Evolutionary conservation across 2,797 vertebrate genomes (phyloP).

Genomic region (Peromyscus attwateri): DNA sequence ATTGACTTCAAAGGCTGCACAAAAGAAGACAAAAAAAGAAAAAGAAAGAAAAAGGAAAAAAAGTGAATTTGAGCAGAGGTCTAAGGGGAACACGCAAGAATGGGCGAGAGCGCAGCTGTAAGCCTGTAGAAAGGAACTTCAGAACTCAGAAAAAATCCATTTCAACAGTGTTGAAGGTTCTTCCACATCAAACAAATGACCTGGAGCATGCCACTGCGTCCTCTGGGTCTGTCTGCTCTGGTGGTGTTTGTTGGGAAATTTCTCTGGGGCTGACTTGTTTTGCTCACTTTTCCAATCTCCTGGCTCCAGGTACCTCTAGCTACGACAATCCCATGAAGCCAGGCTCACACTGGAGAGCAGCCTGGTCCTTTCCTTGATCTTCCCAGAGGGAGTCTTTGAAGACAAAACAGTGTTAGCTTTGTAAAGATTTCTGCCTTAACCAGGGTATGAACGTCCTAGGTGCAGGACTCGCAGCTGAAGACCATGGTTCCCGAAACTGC

Average conservation of each 20-base stretch:
- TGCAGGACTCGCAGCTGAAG: neutral
- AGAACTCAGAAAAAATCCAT: neutral
- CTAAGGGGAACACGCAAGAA: neutral
- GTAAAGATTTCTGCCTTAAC: neutral
- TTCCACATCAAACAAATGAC: too few species aligned
- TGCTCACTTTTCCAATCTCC: conserved; percentile 21
- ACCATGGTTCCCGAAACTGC: neutral
- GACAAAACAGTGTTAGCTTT: neutral
- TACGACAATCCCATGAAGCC: neutral
- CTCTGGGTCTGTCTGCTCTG: neutral
- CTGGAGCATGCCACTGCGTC: neutral
- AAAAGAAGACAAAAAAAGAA: neutral
- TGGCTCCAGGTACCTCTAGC: conserved; percentile 20
- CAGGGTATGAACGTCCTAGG: neutral
- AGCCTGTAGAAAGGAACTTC: neutral
- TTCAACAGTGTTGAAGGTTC: fast-evolving
- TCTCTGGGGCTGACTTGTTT: neutral
- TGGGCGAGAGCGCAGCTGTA: neutral
- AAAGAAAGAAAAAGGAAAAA: neutral
- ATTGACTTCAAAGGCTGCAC: conserved; percentile 49
- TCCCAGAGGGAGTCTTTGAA: conserved; percentile 1
- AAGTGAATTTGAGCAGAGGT: neutral
- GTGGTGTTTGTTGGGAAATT: neutral
- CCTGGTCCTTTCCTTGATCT: neutral
- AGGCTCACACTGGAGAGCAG: neutral